phyloP scores from a whole-genome alignment of 2,888 invertebrate species.

The Serrognathus titanus region DNA sequence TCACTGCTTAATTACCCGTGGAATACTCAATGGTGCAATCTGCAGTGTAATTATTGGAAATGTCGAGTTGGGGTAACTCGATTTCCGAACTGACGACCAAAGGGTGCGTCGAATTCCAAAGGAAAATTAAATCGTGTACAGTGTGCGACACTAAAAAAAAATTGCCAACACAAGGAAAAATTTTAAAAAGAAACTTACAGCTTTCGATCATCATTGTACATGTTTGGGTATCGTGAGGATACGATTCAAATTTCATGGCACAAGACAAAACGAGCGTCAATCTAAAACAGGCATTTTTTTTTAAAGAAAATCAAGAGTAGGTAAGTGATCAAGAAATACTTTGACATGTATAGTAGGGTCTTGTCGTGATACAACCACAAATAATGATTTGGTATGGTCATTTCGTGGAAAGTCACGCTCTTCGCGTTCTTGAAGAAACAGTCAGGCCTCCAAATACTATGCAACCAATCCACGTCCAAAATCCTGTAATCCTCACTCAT shows the following conservation, averaged over 20 bases:
- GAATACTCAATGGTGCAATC: slow-evolving; percentile 86
- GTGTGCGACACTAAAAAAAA: slow-evolving; percentile 75
- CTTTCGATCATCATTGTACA: slow-evolving; percentile 95
- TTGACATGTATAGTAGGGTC: slow-evolving; percentile 88
- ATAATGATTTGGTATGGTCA: slow-evolving; percentile 93
- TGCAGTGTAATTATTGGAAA: slow-evolving; percentile 82
- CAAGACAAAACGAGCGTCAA: slow-evolving; percentile 86
- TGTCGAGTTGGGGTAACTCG: slow-evolving; percentile 83
- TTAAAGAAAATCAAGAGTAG: background rate
- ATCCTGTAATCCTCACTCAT: slow-evolving; percentile 91
- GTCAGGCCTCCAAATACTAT: slow-evolving; percentile 89
- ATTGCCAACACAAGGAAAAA: background rate
- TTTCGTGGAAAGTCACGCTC: slow-evolving; percentile 88
- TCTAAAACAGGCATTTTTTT: slow-evolving; percentile 51
- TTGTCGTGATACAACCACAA: slow-evolving; percentile 90
- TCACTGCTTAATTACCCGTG: slow-evolving; percentile 55
- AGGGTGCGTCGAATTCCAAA: slow-evolving; percentile 86
- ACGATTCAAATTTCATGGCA: slow-evolving; percentile 92
- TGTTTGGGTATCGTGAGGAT: slow-evolving; percentile 91
- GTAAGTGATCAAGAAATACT: slow-evolving; percentile 55
- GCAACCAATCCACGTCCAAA: slow-evolving; percentile 85
- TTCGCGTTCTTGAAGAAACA: slow-evolving; percentile 94
- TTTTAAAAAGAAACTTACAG: slow-evolving; percentile 60
- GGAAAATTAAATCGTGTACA: slow-evolving; percentile 82
- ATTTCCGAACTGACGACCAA: slow-evolving; percentile 84